Percentiles rank a stretch among this genome's conserved stretches.
Evolutionary conservation across 1,140 invertebrate species (phyloP).

Genomic region (Drosophila albomicans): DNA sequence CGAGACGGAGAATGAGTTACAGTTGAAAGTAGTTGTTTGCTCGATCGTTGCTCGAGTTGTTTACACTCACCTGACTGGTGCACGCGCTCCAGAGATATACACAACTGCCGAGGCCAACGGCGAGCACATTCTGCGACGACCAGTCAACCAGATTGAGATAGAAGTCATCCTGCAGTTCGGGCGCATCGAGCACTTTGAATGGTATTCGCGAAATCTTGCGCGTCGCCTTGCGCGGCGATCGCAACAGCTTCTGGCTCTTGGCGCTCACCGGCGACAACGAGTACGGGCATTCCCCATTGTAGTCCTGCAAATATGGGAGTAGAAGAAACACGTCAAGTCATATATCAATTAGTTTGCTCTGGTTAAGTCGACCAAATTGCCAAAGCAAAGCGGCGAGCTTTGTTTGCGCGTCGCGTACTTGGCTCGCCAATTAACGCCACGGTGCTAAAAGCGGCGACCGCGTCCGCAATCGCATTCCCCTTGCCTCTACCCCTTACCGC

Average conservation of each 20-base stretch:
- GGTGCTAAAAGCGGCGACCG: conserved; percentile 69
- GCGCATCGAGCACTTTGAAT: conserved; percentile 98
- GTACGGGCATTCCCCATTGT: conserved; percentile 91
- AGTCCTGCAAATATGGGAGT: conserved; percentile 85
- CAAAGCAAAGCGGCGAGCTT: conserved; percentile 51
- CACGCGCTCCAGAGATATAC: conserved; percentile 99
- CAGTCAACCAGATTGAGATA: conserved; percentile 99
- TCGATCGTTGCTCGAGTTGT: not conserved
- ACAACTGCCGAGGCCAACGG: conserved; percentile 98
- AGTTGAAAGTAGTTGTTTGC: not conserved
- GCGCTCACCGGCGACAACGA: conserved; percentile 96
- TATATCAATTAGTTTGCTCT: conserved; percentile 38
- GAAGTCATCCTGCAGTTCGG: conserved; percentile 99
- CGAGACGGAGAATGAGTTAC: not conserved
- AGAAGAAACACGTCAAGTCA: not conserved
- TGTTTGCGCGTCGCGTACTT: conserved; percentile 72
- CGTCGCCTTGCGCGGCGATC: conserved; percentile 97
- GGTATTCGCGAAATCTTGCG: conserved; percentile 98
- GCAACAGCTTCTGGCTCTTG: conserved; percentile 96
- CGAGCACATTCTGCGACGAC: conserved; percentile 99
- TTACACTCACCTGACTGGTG: conserved; percentile 93
- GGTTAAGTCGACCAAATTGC: conserved; percentile 58
- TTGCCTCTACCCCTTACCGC: conserved; percentile 33
- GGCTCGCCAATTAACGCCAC: conserved; percentile 69
- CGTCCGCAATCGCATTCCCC: conserved; percentile 18